A percentile compares a stretch with the other conserved stretches of the same genome.
These are phyloP conservation scores for Plectus sambesii DNA, from an alignment of 1,140 invertebrate genomes.

Conservation along the genomic window DNA sequence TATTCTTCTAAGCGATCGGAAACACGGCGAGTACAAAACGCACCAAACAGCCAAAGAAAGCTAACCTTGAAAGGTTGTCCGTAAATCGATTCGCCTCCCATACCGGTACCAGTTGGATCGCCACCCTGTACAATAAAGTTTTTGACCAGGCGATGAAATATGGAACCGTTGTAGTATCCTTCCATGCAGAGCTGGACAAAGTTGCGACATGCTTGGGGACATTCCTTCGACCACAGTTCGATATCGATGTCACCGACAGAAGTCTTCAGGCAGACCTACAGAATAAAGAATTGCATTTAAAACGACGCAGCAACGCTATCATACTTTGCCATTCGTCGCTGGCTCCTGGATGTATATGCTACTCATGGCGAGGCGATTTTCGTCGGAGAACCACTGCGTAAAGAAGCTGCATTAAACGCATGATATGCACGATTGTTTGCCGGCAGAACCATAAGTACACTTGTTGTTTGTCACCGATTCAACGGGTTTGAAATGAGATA, in stretches of 20 bases:
- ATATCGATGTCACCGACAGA: conserved; percentile 90
- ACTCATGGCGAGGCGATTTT: too few relatives aligned
- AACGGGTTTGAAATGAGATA: too few relatives aligned
- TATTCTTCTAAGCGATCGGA: too few relatives aligned
- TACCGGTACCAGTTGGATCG: conserved; percentile 85
- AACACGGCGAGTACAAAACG: too few relatives aligned
- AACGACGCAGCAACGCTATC: conserved; percentile 14
- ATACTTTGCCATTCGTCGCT: conserved; percentile 79
- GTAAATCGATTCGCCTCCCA: conserved; percentile 82
- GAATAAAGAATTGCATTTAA: conserved; percentile 61
- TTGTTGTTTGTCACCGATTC: too few relatives aligned
- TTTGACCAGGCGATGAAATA: conserved; percentile 71
- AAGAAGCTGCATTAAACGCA: too few relatives aligned
- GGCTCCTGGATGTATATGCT: conserved; percentile 95
- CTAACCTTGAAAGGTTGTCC: conserved; percentile 77
- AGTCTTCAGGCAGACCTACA: conserved; percentile 75
- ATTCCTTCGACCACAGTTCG: conserved; percentile 92
- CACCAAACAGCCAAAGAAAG: too few relatives aligned
- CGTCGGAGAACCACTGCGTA: too few relatives aligned
- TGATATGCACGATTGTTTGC: too few relatives aligned
- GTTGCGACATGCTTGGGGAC: conserved; percentile 85
- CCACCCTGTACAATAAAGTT: conserved; percentile 91
- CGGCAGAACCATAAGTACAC: too few relatives aligned
- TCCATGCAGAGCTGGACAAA: conserved; percentile 95
- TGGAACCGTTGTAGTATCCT: conserved; percentile 82